Evolutionary conservation across 2,888 invertebrate species (phyloP).

Genomic region (Furcula furcula): DNA sequence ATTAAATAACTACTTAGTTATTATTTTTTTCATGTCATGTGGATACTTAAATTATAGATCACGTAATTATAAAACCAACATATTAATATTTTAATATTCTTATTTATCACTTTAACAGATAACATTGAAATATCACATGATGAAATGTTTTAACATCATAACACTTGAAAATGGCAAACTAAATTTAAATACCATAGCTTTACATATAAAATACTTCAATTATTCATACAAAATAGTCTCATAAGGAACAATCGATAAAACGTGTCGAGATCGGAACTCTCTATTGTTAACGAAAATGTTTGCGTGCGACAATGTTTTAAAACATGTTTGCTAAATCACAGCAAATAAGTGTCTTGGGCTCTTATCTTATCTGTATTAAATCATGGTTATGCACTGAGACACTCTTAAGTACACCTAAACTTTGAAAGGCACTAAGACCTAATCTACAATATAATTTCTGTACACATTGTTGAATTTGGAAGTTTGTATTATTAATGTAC

Average conservation of each 20-base stretch:
- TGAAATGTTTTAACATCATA: slow-evolving; percentile 66
- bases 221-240: slow-evolving; percentile 27
- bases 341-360: slow-evolving; percentile 25
- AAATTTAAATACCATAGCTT: slow-evolving; percentile 44
- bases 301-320: neutral
- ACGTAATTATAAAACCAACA: slow-evolving; percentile 59
- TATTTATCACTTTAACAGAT: slow-evolving; percentile 75
- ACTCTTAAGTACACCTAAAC: slow-evolving; percentile 63
- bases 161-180: slow-evolving; percentile 67
- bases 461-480: slow-evolving; percentile 52
- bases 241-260: slow-evolving; percentile 43
- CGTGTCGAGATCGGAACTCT: slow-evolving; percentile 3
- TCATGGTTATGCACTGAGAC: slow-evolving; percentile 21
- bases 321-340: slow-evolving; percentile 26
- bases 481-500: slow-evolving; percentile 37
- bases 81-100: slow-evolving; percentile 52
- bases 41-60: slow-evolving; percentile 59
- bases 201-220: slow-evolving; percentile 44
- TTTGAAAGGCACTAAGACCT: slow-evolving; percentile 77
- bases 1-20: slow-evolving; percentile 39
- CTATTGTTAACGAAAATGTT: neutral
- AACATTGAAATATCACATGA: slow-evolving; percentile 80
- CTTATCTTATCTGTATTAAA: slow-evolving; percentile 16
- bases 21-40: slow-evolving; percentile 64
- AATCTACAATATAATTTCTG: slow-evolving; percentile 73